Evolutionary conservation across 92 coral and sea anemone species (phyloP).

Genomic region (Porites lobata): DNA sequence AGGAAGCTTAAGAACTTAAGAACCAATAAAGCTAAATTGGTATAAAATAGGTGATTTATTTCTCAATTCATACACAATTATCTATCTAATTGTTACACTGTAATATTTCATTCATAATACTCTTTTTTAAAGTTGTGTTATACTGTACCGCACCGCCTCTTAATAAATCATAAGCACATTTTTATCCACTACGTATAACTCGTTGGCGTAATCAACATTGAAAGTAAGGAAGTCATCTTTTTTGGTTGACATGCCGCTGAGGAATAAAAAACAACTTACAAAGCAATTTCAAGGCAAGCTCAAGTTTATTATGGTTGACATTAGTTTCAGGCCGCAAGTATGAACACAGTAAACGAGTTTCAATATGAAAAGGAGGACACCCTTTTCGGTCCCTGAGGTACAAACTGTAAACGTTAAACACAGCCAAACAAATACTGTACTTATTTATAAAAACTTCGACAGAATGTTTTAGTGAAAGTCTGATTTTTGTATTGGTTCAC

Average conservation of each 20-base stretch:
- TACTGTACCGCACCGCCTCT: background rate
- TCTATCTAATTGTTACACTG: slow-evolving; percentile 1
- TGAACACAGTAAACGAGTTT: too few species aligned
- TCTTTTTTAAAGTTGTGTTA: background rate
- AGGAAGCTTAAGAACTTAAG: too few species aligned
- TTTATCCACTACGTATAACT: background rate
- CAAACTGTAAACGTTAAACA: too few species aligned
- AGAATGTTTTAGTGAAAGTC: background rate
- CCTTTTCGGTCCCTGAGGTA: background rate
- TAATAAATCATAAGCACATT: background rate
- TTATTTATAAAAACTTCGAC: too few species aligned
- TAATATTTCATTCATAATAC: background rate
- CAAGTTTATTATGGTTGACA: background rate
- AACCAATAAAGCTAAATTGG: background rate
- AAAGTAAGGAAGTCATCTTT: background rate
- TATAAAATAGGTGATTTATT: slow-evolving; percentile 10
- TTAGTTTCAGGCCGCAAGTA: too few species aligned
- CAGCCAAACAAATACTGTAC: too few species aligned
- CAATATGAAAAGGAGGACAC: background rate
- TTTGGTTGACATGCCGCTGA: background rate
- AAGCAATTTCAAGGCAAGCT: background rate
- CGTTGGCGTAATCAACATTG: background rate
- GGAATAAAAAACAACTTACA: background rate
- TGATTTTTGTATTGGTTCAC: background rate
- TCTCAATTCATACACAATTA: background rate